These are phyloP conservation scores for Chaenocephalus aceratus DNA, from an alignment of 2,113 vertebrate species.

Conservation along the genomic window DNA sequence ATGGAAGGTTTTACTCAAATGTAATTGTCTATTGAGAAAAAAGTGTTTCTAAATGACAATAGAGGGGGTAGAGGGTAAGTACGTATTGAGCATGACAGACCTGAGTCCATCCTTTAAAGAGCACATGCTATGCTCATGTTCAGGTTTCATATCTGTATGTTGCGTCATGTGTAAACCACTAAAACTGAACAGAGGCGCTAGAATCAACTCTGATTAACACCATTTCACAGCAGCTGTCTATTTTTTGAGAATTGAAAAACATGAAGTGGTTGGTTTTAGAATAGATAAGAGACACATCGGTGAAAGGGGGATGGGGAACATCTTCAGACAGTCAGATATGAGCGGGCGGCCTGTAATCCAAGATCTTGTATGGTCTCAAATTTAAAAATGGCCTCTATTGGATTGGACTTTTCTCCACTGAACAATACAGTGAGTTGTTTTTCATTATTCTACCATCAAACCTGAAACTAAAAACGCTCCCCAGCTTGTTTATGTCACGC, in stretches of 20 bases:
- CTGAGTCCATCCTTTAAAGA: neutral
- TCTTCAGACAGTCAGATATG: neutral
- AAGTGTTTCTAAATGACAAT: neutral
- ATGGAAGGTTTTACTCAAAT: no score
- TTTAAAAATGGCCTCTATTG: neutral
- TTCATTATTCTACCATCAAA: neutral
- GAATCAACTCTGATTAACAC: neutral
- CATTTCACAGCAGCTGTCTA: neutral
- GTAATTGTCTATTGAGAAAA: no score
- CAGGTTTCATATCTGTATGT: no score
- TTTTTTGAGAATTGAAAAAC: neutral
- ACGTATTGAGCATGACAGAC: no score
- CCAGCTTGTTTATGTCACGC: conserved; percentile 1
- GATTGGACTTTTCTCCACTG: no score
- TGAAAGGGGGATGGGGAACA: neutral
- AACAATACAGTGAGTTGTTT: neutral
- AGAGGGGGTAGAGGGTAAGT: no score
- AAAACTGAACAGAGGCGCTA: no score
- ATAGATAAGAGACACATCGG: neutral
- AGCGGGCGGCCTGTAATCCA: neutral
- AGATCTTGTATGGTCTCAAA: neutral
- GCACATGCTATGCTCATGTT: no score
- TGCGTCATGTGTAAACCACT: no score
- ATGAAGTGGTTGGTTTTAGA: neutral
- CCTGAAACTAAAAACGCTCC: neutral